A percentile compares a stretch with the other conserved stretches of the same genome.
Conservation (phyloP, 2,888 invertebrate species). For the Netelia melanura region DNA sequence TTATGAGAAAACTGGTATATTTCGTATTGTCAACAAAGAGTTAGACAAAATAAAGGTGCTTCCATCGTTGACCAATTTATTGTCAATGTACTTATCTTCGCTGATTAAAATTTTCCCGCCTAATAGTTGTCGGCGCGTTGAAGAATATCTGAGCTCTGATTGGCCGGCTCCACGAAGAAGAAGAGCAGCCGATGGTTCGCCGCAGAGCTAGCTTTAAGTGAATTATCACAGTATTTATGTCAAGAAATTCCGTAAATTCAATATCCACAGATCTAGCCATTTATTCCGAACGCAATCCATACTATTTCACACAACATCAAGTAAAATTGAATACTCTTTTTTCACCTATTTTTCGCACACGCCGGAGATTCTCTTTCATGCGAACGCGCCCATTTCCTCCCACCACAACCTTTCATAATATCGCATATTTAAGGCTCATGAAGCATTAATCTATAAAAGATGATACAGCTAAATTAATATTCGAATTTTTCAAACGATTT, state of each 20-base stretch:
- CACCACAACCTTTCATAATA: conserved; percentile 62
- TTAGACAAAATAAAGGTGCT: not conserved
- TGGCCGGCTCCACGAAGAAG: conserved; percentile 32
- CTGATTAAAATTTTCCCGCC: conserved; percentile 43
- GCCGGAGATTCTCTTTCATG: conserved; percentile 65
- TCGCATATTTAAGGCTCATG: conserved; percentile 37
- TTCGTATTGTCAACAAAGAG: not conserved
- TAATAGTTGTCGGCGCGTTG: conserved; percentile 1
- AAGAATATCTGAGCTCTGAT: conserved; percentile 9
- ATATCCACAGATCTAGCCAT: not conserved
- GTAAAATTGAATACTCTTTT: not conserved
- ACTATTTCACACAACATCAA: not conserved
- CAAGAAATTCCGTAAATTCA: not conserved
- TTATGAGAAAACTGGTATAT: not conserved
- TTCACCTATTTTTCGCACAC: conserved; percentile 15
- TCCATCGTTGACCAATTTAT: not conserved
- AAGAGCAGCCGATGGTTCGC: conserved; percentile 22
- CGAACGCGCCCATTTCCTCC: conserved; percentile 70
- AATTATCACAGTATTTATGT: conserved; percentile 37
- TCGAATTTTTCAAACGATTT: conserved; percentile 67
- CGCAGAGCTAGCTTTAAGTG: conserved; percentile 1
- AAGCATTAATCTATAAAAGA: conserved; percentile 67
- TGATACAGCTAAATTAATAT: conserved; percentile 66
- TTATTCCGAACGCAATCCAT: not conserved
- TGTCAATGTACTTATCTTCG: not conserved